Base-by-base conservation (phyloP, 2,888 invertebrate genomes). In the Sarcophaga caerulescens region DNA sequence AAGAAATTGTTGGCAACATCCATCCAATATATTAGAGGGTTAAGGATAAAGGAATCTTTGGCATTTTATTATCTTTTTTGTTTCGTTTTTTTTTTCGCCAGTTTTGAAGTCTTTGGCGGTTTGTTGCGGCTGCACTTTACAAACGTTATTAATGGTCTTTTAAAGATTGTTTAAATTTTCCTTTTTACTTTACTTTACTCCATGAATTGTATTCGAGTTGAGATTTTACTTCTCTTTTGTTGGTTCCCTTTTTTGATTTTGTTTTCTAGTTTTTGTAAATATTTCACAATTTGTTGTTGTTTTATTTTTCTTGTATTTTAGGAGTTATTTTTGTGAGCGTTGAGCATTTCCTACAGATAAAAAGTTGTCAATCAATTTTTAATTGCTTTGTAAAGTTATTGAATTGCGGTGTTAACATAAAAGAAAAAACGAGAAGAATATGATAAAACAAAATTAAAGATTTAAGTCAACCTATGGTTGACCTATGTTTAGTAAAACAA, bases 321-420 rank as follows among this genome's bases (percentile, higher is more conserved):
- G 69, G 14, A 59, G 1, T 62, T 60, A 66, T 77, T 75, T 76
- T 75, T 76, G 68, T 78, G 60, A 69, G 68, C 74, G 57, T 73
- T 81, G 25, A 71, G n/a, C 25, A 63, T 71, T 79, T 52, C 57
- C 73, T 69, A 23, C 19, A 69, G 90, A 91, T 90, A 90, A 90
- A 91, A 90, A 90, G 89, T 91, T 92, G 92, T 92, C 92, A 91
- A 91, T 91, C 92, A 91, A 89, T 90, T 92, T 92, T 91, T 91
- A 91, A 92, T 92, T 92, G 91, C 91, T 91, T 92, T 90, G 88
- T 89, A 90, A 89, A 89, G 89, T 89, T 91, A 92, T 91, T 90
- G 90, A 91, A 89, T 90, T 90, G 89, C 85, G 88, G 89, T 87
- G 87, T 87, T 82, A 25, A n/a, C 17, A 68, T 4, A 45, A 47